phyloP scores from a whole-genome alignment of 2,113 vertebrate genomes.

The Arizona elegans region DNA sequence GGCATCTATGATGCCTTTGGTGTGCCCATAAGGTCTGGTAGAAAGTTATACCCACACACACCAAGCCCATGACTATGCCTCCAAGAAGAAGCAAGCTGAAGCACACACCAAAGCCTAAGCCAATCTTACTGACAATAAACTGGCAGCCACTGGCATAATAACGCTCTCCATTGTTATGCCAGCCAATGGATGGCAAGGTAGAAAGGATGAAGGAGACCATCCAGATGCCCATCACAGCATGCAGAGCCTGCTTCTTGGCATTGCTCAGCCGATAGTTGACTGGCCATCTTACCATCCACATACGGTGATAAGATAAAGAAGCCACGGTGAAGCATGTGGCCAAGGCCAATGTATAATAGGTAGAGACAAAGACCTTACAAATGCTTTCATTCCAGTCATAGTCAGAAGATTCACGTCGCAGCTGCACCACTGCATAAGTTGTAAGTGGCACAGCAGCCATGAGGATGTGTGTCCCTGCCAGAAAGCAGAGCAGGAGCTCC shows the following conservation, averaged over 20 bases:
- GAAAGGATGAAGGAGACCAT: slow-evolving; percentile 82
- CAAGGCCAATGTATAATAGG: slow-evolving; percentile 77
- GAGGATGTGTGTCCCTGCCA: slow-evolving; percentile 78
- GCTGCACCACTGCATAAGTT: slow-evolving; percentile 77
- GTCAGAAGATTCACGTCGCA: slow-evolving; percentile 74
- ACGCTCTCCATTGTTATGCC: slow-evolving; percentile 80
- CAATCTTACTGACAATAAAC: slow-evolving; percentile 81
- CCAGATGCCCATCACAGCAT: slow-evolving; percentile 79
- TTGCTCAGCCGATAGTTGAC: slow-evolving; percentile 82
- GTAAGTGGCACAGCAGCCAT: slow-evolving; percentile 80
- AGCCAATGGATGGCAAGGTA: slow-evolving; percentile 79
- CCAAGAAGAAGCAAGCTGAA: slow-evolving; percentile 78
- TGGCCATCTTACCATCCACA: slow-evolving; percentile 84
- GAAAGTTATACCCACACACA: slow-evolving; percentile 78
- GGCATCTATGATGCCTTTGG: slow-evolving; percentile 65
- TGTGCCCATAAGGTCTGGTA: slow-evolving; percentile 78
- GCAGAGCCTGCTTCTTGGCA: slow-evolving; percentile 80
- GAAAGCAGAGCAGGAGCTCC: slow-evolving; percentile 77
- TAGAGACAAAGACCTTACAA: slow-evolving; percentile 83
- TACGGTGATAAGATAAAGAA: slow-evolving; percentile 80
- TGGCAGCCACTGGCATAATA: slow-evolving; percentile 79
- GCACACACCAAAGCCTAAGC: slow-evolving; percentile 78
- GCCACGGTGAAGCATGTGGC: slow-evolving; percentile 81
- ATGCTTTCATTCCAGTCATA: slow-evolving; percentile 82
- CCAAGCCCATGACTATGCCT: slow-evolving; percentile 78